Base-by-base conservation (phyloP, 2,888 invertebrate species). In the Noctua janthe region DNA sequence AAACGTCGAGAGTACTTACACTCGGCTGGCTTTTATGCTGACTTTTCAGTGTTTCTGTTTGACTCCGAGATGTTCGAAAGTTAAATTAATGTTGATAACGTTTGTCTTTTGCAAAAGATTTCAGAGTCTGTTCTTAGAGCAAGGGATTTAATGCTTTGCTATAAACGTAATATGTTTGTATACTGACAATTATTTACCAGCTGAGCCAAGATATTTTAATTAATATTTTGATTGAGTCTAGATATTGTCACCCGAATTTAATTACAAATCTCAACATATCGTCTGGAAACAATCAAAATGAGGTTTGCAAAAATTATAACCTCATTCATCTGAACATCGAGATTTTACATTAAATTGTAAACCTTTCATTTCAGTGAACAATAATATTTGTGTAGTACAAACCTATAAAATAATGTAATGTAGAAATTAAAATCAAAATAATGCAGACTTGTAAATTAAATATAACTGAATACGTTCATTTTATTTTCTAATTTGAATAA, bases 11-110 rank as follows among this genome's bases (percentile, higher is more conserved):
- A 49, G 76, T 83, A 74, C 77, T 82, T 73, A 82, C 29, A 79
- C 81, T 81, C 35, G 39, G 47, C 71, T 86, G 70, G 47, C 59
- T 85, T 69, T 82, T 56, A 43, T 20, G 78, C 73, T 82, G 84
- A 87, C 78, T 84, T 80, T 66, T 69, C 76, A 71, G 43, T 76
- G 66, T 86, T 83, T 81, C 56, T 71, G 39, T 81, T 86, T 83
- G 71, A 78, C 64, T 78, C 49, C 1, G 71, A 49, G 62, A 85
- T 82, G 78, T 79, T 85, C 64, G 39, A 76, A 84, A 82, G 82
- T 78, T 84, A 71, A 81, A 84, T 81, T 56, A 74, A 77, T 71
- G 74, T 47, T 82, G 43, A 71, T 83, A 73, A 59, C 20, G 83
- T 79, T 82, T 82, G 71, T 74, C 64, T 78, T 82, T 66, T 67